Conservation (phyloP, 1,140 invertebrate species). For the Drosophila erecta region DNA sequence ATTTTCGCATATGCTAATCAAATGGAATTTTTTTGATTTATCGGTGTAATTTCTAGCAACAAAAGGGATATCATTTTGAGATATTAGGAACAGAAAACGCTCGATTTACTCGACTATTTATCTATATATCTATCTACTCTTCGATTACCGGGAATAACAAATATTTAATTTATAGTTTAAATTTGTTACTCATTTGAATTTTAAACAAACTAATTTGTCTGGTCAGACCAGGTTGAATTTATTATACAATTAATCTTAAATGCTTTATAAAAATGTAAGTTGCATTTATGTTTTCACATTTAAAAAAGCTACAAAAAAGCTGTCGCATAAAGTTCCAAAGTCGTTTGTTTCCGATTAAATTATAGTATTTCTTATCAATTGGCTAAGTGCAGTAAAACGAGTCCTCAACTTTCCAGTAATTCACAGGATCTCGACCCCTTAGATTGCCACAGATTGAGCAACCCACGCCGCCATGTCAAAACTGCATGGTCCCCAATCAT, state of each 20-base stretch:
- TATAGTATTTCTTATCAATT: background rate
- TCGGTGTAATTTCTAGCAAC: background rate
- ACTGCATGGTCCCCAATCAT: constrained; percentile 34
- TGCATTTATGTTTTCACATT: background rate
- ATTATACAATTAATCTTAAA: too few relatives aligned
- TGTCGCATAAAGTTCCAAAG: background rate
- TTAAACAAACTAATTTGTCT: background rate
- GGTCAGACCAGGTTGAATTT: background rate
- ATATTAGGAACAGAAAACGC: too few relatives aligned
- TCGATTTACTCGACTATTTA: too few relatives aligned
- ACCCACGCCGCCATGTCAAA: constrained; percentile 27
- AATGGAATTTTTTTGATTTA: constrained; percentile 2
- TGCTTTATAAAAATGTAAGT: background rate
- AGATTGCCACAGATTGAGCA: constrained; percentile 6
- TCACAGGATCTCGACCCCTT: constrained; percentile 9
- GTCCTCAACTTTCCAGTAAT: constrained; percentile 16
- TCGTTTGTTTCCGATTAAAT: background rate
- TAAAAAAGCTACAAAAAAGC: background rate
- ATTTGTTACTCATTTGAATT: too few relatives aligned
- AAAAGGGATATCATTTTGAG: too few relatives aligned
- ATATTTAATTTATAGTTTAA: too few relatives aligned
- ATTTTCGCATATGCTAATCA: constrained; percentile 21
- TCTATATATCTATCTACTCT: too few relatives aligned
- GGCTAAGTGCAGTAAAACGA: background rate
- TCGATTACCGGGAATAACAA: too few relatives aligned